Conservation (phyloP, 92 coral and sea anemone species). For the Zoanthus sociatus region DNA sequence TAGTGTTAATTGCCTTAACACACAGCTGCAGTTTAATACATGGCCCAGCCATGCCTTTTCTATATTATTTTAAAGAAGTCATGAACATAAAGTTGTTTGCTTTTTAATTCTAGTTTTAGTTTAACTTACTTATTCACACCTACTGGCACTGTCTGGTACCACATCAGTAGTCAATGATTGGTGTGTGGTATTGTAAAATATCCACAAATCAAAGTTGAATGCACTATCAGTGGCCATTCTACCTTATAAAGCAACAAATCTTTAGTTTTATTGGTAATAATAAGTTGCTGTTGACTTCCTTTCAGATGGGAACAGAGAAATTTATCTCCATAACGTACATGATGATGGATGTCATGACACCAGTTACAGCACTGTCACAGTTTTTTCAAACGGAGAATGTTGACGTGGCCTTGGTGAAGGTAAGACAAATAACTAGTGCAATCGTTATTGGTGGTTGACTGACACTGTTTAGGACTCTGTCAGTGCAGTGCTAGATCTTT, state of each 20-base stretch:
- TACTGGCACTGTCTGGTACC: slow-evolving; percentile 21
- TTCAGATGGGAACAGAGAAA: slow-evolving; percentile 31
- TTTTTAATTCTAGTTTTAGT: slow-evolving; percentile 6
- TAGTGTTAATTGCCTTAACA: not conserved
- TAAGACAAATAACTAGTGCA: not conserved
- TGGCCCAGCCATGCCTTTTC: slow-evolving; percentile 18
- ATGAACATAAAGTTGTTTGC: not conserved
- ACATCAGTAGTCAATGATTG: slow-evolving; percentile 22
- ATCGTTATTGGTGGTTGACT: not conserved
- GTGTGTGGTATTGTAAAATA: slow-evolving; percentile 13
- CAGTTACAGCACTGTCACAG: slow-evolving; percentile 40
- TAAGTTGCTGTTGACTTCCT: slow-evolving; percentile 9
- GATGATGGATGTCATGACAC: slow-evolving; percentile 43
- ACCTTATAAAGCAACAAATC: not conserved
- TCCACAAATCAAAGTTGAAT: slow-evolving; percentile 6
- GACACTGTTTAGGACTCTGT: not conserved
- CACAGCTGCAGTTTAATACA: slow-evolving; percentile 15
- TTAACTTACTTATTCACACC: slow-evolving; percentile 14
- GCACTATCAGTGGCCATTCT: slow-evolving; percentile 9
- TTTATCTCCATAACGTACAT: slow-evolving; percentile 32
- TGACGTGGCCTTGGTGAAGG: not conserved
- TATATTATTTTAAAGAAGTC: slow-evolving; percentile 16
- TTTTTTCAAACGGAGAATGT: slow-evolving; percentile 48
- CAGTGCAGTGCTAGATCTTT: slow-evolving; percentile 4
- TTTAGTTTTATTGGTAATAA: slow-evolving; percentile 4